Percentiles rank a stretch among this genome's conserved stretches.
Evolutionary conservation across 2,888 invertebrate species (phyloP).

Genomic region (Xanthorhoe designata): DNA sequence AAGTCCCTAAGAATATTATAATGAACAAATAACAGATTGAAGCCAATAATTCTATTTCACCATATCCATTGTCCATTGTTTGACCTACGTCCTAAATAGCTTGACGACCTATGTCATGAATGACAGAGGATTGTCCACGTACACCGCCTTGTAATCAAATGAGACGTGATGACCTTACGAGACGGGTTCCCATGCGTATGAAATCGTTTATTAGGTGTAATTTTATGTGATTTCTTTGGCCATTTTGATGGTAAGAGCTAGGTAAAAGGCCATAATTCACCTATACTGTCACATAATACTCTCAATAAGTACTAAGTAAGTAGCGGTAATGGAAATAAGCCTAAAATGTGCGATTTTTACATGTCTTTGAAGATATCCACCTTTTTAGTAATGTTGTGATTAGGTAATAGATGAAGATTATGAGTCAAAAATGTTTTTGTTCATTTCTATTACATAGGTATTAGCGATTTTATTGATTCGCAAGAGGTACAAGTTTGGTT

Average conservation of each 20-base stretch:
- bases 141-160: slow-evolving; percentile 42
- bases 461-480: too few relatives aligned
- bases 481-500: too few relatives aligned
- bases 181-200: slow-evolving; percentile 41
- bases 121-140: slow-evolving; percentile 36
- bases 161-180: slow-evolving; percentile 41
- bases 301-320: too few relatives aligned
- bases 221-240: slow-evolving; percentile 40
- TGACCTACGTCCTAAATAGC: slow-evolving; percentile 16
- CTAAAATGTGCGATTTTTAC: too few relatives aligned
- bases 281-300: not conserved
- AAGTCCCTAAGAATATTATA: too few relatives aligned
- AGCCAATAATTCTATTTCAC: not conserved
- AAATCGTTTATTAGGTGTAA: slow-evolving; percentile 39
- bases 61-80: slow-evolving; percentile 11
- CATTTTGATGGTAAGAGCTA: slow-evolving; percentile 19
- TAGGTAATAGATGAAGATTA: too few relatives aligned
- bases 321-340: too few relatives aligned
- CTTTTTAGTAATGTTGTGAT: too few relatives aligned
- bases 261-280: not conserved
- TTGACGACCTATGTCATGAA: slow-evolving; percentile 55
- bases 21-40: too few relatives aligned
- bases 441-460: too few relatives aligned
- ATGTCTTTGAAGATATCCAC: too few relatives aligned
- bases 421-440: too few relatives aligned